phyloP scores from a whole-genome alignment of 2,113 vertebrate species.

The Calyptommatus sinebrachiatus region DNA sequence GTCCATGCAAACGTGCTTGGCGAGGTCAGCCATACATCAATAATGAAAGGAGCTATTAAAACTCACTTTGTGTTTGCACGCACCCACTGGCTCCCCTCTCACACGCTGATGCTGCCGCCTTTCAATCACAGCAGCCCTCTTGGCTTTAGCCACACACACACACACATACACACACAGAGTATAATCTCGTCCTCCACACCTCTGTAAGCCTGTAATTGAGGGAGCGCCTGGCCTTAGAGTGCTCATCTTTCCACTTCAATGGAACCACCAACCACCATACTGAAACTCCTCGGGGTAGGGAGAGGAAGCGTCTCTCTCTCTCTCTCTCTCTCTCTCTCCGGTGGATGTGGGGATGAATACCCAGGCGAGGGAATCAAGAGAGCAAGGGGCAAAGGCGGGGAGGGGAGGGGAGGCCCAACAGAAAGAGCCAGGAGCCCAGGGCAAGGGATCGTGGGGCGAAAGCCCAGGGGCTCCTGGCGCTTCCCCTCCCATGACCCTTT shows the following conservation, averaged over 20 bases:
- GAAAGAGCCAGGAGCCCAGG: neutral
- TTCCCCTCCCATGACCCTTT: neutral
- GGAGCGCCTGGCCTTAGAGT: neutral
- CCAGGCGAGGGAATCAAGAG: neutral
- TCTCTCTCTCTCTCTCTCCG: no score
- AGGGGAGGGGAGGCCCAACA: no score
- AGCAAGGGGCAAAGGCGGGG: neutral
- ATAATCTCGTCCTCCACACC: constrained; percentile 15
- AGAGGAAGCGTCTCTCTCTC: no score
- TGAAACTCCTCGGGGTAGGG: no score
- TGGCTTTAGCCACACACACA: neutral
- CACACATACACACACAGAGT: constrained; percentile 27
- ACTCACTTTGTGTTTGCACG: constrained; percentile 6
- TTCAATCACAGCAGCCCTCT: neutral
- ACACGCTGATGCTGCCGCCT: neutral
- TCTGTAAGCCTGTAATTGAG: neutral
- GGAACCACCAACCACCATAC: neutral
- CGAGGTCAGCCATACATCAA: neutral
- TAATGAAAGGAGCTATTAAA: constrained; percentile 12
- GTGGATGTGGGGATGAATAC: no score
- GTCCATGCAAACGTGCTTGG: neutral
- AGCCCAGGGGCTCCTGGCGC: neutral
- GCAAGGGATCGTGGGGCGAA: neutral
- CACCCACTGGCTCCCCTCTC: neutral
- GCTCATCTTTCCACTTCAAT: neutral